Conservation (phyloP, 2,797 vertebrate species). For the Gadopsis marmoratus region DNA sequence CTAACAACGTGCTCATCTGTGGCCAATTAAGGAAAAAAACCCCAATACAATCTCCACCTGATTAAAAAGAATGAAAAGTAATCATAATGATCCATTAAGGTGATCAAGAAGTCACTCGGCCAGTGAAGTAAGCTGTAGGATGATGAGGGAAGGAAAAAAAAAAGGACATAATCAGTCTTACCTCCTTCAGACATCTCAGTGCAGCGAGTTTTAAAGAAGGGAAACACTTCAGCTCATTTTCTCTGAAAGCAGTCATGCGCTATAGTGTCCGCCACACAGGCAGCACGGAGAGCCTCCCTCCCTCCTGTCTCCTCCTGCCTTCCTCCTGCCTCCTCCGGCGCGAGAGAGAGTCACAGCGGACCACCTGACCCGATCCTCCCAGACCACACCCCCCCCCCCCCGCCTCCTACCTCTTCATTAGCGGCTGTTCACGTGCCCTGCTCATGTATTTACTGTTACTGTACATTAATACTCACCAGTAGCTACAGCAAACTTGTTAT, state of each 20-base stretch:
- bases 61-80: slow-evolving; percentile 36
- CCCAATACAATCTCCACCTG: slow-evolving; percentile 27
- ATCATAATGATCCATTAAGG: slow-evolving; percentile 15
- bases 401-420: slow-evolving; percentile 14
- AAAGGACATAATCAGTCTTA: slow-evolving; percentile 48
- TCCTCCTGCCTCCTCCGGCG: slow-evolving; percentile 48
- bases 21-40: slow-evolving; percentile 3
- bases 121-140: slow-evolving; percentile 19
- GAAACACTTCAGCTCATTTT: slow-evolving; percentile 20
- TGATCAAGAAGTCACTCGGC: slow-evolving; percentile 35
- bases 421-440: not conserved
- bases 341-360: slow-evolving; percentile 56
- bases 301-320: slow-evolving; percentile 27
- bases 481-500: not conserved
- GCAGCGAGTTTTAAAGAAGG: not conserved
- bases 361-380: slow-evolving; percentile 56
- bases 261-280: slow-evolving; percentile 27
- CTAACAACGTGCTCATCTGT: slow-evolving; percentile 23
- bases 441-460: not conserved
- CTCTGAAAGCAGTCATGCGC: slow-evolving; percentile 27
- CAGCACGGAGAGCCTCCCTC: slow-evolving; percentile 29
- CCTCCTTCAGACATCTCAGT: slow-evolving; percentile 48
- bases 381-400: slow-evolving; percentile 58
- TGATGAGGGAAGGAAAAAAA: slow-evolving; percentile 5
- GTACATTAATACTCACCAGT: not conserved